Percentiles rank a stretch among this genome's conserved stretches.
Evolutionary conservation across 2,888 invertebrate genomes (phyloP).

Genomic region (Dinocampus coccinellae): DNA sequence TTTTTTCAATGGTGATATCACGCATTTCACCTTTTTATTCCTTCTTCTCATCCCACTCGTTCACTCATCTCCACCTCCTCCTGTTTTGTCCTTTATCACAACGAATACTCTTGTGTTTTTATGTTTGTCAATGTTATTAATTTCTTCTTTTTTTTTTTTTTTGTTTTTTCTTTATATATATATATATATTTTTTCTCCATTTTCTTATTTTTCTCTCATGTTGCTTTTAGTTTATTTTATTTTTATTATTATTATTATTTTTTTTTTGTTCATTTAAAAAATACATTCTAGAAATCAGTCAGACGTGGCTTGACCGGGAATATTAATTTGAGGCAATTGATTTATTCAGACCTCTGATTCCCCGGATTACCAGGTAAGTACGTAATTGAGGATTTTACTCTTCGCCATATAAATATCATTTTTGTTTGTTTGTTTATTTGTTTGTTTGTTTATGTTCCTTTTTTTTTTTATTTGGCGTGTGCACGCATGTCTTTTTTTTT

Average conservation of each 20-base stretch:
- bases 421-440: slow-evolving; percentile 27
- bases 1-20: neutral
- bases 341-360: slow-evolving; percentile 14
- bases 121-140: neutral
- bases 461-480: slow-evolving; percentile 13
- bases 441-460: no score
- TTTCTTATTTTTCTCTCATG: slow-evolving; percentile 30
- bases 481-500: slow-evolving; percentile 21
- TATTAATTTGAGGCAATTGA: slow-evolving; percentile 33
- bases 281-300: slow-evolving; percentile 68
- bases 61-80: no score
- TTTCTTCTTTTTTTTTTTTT: slow-evolving; percentile 16
- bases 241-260: no score
- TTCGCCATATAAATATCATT: slow-evolving; percentile 33
- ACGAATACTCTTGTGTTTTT: neutral
- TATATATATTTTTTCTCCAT: slow-evolving; percentile 28
- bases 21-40: neutral
- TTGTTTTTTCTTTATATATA: no score
- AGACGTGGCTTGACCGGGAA: slow-evolving; percentile 48
- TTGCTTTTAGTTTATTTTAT: slow-evolving; percentile 32
- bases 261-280: slow-evolving; percentile 48
- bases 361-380: slow-evolving; percentile 64
- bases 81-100: neutral
- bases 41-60: neutral
- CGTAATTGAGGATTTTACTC: slow-evolving; percentile 59